Evolutionary conservation across 1,140 invertebrate species (phyloP).

Genomic region (Habropoda laboriosa): DNA sequence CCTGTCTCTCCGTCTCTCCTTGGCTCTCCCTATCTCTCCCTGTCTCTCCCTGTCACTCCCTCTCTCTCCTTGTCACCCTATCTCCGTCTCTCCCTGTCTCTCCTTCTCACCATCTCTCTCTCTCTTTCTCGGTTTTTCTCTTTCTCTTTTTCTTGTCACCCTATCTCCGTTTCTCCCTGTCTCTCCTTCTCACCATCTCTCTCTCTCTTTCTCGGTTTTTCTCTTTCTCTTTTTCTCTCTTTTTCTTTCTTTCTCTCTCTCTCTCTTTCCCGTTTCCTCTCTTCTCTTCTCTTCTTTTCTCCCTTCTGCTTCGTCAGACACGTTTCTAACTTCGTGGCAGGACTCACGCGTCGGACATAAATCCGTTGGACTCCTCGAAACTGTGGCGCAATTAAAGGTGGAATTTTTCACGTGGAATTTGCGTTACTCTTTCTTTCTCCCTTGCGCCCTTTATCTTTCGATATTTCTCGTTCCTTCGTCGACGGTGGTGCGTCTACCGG

Average conservation of each 20-base stretch:
- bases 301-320: no score
- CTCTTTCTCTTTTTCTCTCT: background rate
- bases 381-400: constrained; percentile 33
- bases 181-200: background rate
- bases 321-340: background rate
- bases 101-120: background rate
- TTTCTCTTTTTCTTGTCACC: background rate
- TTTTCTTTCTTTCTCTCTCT: background rate
- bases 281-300: background rate
- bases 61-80: background rate
- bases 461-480: background rate
- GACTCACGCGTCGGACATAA: constrained; percentile 11
- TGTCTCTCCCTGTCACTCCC: background rate
- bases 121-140: background rate
- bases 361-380: constrained; percentile 4
- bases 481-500: no score
- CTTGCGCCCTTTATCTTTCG: background rate
- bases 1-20: no score
- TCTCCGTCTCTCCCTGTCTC: constrained; percentile 6
- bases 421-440: background rate
- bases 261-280: background rate
- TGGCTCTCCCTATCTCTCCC: no score
- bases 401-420: constrained; percentile 52
- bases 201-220: constrained; percentile 23
- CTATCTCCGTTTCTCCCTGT: constrained; percentile 18